Conservation (phyloP, 2,888 invertebrate species). For the Eupeodes latifasciatus region DNA sequence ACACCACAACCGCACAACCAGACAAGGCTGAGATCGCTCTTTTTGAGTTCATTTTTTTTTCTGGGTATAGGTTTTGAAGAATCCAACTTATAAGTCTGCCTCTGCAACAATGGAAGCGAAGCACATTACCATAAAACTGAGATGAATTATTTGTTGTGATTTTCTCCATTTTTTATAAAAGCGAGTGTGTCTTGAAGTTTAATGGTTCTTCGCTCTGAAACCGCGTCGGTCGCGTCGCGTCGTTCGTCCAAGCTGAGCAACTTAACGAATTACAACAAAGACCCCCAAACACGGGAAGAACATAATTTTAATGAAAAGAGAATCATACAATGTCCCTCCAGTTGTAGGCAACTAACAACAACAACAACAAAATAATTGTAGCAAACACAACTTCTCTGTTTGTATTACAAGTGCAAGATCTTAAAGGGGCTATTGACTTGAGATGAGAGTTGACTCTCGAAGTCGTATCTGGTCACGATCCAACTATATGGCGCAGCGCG, state of each 20-base stretch:
- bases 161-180: not conserved
- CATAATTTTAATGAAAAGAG: slow-evolving; percentile 68
- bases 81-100: slow-evolving; percentile 6
- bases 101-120: slow-evolving; percentile 27
- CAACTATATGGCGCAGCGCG: too few relatives aligned
- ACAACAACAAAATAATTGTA: not conserved
- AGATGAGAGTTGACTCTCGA: not conserved
- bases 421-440: slow-evolving; percentile 19
- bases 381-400: slow-evolving; percentile 18
- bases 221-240: too few relatives aligned
- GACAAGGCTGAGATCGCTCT: slow-evolving; percentile 21
- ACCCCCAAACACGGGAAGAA: slow-evolving; percentile 51
- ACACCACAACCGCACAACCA: not conserved
- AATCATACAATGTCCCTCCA: slow-evolving; percentile 11
- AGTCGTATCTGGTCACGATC: slow-evolving; percentile 38
- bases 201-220: slow-evolving; percentile 20
- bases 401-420: slow-evolving; percentile 22
- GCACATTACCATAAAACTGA: slow-evolving; percentile 34
- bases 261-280: slow-evolving; percentile 25
- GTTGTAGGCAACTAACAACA: not conserved
- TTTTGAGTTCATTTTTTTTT: not conserved
- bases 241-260: not conserved
- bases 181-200: not conserved
- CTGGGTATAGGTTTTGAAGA: not conserved
- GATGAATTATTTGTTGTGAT: slow-evolving; percentile 16